phyloP scores from a whole-genome alignment of 2,113 vertebrate genomes.

The Callopanchax toddi region DNA sequence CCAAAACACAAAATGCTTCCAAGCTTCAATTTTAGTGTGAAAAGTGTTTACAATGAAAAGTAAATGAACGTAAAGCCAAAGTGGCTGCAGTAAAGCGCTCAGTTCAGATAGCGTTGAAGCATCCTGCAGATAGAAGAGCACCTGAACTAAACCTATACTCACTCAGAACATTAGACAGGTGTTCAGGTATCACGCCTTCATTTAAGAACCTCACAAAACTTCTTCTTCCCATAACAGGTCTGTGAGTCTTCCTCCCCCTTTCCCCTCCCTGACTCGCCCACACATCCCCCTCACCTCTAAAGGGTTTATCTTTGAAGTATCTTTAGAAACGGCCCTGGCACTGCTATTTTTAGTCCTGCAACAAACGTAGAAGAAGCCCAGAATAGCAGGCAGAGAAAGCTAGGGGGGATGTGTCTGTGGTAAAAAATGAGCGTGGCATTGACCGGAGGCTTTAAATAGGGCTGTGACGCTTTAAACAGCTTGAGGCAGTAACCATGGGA shows the following conservation, averaged over 20 bases:
- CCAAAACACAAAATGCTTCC: too few species aligned
- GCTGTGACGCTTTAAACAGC: slow-evolving; percentile 70
- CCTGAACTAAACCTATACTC: neutral
- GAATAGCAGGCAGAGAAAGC: slow-evolving; percentile 64
- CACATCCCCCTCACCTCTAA: slow-evolving; percentile 2
- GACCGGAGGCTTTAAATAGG: slow-evolving; percentile 77
- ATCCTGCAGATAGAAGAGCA: neutral
- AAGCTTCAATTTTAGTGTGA: too few species aligned
- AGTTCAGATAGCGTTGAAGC: too few species aligned
- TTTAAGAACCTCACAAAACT: neutral
- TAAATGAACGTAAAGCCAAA: too few species aligned
- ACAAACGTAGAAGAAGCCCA: slow-evolving; percentile 58
- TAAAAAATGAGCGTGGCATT: slow-evolving; percentile 72
- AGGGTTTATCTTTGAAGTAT: slow-evolving; percentile 54
- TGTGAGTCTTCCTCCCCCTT: neutral
- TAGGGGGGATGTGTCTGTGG: slow-evolving; percentile 62
- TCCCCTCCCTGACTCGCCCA: slow-evolving; percentile 6
- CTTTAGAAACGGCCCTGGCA: slow-evolving; percentile 64
- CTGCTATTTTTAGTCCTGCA: slow-evolving; percentile 72
- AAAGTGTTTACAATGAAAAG: too few species aligned
- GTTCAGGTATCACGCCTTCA: neutral
- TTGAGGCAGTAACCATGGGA: slow-evolving; percentile 77
- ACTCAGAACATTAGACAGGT: neutral
- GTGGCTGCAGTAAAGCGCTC: too few species aligned
- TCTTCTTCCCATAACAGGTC: slow-evolving; percentile 27